phyloP scores from a whole-genome alignment of 2,113 vertebrate species.

The Merops nubicus region DNA sequence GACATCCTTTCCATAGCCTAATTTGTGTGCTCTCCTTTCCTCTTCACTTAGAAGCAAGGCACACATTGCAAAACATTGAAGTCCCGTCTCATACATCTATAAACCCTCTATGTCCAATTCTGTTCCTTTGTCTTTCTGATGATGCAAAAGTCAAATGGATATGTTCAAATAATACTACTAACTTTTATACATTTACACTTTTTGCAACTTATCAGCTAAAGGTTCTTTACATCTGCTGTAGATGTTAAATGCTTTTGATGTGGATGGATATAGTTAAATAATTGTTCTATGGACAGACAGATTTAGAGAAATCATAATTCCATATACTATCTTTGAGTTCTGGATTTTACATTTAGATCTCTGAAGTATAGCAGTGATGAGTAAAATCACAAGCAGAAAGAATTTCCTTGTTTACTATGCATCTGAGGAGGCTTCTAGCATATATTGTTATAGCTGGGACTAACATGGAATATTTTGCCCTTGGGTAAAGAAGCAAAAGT shows the following conservation, averaged over 20 bases:
- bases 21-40: slow-evolving; percentile 36
- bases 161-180: neutral
- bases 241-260: slow-evolving; percentile 3
- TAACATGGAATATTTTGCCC: neutral
- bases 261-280: neutral
- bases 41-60: slow-evolving; percentile 24
- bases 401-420: slow-evolving; percentile 7
- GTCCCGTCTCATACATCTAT: slow-evolving; percentile 6
- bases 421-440: slow-evolving; percentile 51
- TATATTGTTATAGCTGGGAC: neutral
- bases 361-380: slow-evolving; percentile 1
- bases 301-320: slow-evolving; percentile 12
- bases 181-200: neutral
- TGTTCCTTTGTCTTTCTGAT: neutral
- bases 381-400: slow-evolving; percentile 5
- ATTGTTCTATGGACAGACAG: slow-evolving; percentile 31
- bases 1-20: neutral
- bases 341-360: slow-evolving; percentile 52
- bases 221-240: neutral
- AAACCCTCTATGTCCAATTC: neutral
- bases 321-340: neutral
- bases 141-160: slow-evolving; percentile 6
- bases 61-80: neutral
- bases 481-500: neutral
- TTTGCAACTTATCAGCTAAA: neutral